Evolutionary conservation across 2,888 invertebrate species (phyloP).

Genomic region (Gymnosoma rotundatum): DNA sequence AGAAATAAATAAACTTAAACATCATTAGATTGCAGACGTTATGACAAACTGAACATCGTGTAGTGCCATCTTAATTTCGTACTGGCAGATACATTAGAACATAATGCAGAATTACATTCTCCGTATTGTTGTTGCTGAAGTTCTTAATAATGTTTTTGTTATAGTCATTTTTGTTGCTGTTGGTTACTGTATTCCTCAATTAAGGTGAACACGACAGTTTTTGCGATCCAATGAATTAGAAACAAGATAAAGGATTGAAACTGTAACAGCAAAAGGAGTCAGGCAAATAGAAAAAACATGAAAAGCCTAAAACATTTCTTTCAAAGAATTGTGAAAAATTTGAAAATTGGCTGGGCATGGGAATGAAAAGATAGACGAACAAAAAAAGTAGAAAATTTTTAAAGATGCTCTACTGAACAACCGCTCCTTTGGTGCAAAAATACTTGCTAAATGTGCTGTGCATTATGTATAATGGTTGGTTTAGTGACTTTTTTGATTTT

Average conservation of each 20-base stretch:
- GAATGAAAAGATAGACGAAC: conserved; percentile 19
- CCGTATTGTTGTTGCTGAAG: conserved; percentile 26
- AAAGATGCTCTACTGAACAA: conserved; percentile 33
- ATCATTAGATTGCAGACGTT: too few relatives aligned
- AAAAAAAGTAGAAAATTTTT: too few relatives aligned
- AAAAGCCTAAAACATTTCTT: conserved; percentile 13
- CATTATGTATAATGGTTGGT: too few relatives aligned
- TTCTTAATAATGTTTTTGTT: conserved; percentile 35
- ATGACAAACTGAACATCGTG: not conserved
- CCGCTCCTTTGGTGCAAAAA: too few relatives aligned
- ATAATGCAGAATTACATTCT: conserved; percentile 40
- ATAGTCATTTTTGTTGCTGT: not conserved
- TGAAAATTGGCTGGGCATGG: conserved; percentile 53
- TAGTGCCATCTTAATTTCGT: not conserved
- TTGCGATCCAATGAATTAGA: conserved; percentile 75
- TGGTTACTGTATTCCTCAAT: conserved; percentile 71
- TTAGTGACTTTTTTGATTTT: too few relatives aligned
- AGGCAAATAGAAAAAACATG: not conserved
- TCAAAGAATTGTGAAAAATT: conserved; percentile 40
- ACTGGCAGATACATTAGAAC: conserved; percentile 9
- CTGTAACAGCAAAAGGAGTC: conserved; percentile 15
- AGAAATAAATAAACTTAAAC: too few relatives aligned
- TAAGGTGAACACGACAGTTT: conserved; percentile 74
- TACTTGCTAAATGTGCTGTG: too few relatives aligned
- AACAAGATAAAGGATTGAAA: conserved; percentile 73